Percentiles rank a stretch among this genome's conserved stretches.
phyloP scores from a whole-genome alignment of 2,113 vertebrate species.

The Sminthopsis crassicaudata region DNA sequence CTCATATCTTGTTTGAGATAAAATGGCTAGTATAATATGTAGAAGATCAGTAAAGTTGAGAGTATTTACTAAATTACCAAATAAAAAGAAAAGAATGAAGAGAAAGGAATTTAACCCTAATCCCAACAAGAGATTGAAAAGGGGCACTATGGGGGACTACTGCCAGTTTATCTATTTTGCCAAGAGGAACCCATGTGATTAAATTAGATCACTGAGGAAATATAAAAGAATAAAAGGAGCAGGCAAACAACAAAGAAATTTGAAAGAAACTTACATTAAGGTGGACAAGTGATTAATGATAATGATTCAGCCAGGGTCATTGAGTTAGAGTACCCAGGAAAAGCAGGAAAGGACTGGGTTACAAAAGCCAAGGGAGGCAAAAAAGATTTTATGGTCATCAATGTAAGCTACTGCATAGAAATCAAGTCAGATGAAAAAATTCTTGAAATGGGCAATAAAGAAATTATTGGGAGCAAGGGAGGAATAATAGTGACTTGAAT shows the following conservation, averaged over 20 bases:
- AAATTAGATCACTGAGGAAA: background rate
- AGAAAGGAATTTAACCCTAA: background rate
- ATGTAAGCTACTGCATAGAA: no score
- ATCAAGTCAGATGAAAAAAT: background rate
- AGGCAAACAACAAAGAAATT: background rate
- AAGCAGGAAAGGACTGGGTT: background rate
- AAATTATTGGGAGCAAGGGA: background rate
- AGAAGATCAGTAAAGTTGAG: no score
- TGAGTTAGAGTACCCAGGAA: background rate
- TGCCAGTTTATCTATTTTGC: background rate
- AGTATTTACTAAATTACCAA: background rate
- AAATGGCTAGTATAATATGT: background rate
- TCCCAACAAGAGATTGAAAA: background rate
- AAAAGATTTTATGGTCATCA: background rate
- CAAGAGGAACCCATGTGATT: background rate
- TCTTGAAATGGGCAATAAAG: background rate
- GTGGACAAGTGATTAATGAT: background rate
- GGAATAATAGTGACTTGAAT: background rate
- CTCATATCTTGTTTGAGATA: background rate
- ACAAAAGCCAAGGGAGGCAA: background rate
- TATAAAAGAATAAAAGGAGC: background rate
- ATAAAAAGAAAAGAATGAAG: background rate
- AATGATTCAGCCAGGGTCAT: no score
- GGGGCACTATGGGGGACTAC: no score
- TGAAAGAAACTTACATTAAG: background rate